Conservation (phyloP, 2,888 invertebrate species). For the Parnassius smintheus region DNA sequence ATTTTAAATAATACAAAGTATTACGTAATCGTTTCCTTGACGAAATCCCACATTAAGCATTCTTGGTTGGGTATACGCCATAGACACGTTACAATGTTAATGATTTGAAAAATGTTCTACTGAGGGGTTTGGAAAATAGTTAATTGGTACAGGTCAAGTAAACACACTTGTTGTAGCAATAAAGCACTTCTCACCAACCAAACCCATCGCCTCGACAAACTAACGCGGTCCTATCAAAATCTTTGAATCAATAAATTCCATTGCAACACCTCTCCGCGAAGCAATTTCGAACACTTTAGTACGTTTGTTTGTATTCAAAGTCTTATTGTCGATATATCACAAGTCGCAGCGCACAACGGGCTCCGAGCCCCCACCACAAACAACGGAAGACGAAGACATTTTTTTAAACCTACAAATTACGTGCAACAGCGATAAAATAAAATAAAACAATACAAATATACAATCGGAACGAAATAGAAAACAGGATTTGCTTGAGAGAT, state of each 20-base stretch:
- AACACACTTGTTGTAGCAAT: too few species aligned
- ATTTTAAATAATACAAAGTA: too few species aligned
- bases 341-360: slow-evolving; percentile 39
- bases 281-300: slow-evolving; percentile 47
- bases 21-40: too few species aligned
- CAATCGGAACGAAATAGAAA: slow-evolving; percentile 19
- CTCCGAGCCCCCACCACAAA: slow-evolving; percentile 43
- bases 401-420: slow-evolving; percentile 32
- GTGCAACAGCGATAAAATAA: slow-evolving; percentile 52
- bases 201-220: slow-evolving; percentile 4
- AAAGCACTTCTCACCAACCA: too few species aligned
- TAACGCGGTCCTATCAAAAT: neutral
- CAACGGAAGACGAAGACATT: slow-evolving; percentile 62
- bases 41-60: too few species aligned
- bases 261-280: slow-evolving; percentile 35
- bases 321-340: slow-evolving; percentile 76
- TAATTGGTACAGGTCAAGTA: too few species aligned
- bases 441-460: slow-evolving; percentile 34
- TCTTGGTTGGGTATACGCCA: too few species aligned
- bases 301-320: slow-evolving; percentile 36
- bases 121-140: too few species aligned
- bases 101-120: too few species aligned
- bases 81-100: too few species aligned
- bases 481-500: slow-evolving; percentile 32
- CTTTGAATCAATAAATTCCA: neutral